Conservation (phyloP, 53 echinoderm and acorn worm species). For the Hippasteria phrygiana region DNA sequence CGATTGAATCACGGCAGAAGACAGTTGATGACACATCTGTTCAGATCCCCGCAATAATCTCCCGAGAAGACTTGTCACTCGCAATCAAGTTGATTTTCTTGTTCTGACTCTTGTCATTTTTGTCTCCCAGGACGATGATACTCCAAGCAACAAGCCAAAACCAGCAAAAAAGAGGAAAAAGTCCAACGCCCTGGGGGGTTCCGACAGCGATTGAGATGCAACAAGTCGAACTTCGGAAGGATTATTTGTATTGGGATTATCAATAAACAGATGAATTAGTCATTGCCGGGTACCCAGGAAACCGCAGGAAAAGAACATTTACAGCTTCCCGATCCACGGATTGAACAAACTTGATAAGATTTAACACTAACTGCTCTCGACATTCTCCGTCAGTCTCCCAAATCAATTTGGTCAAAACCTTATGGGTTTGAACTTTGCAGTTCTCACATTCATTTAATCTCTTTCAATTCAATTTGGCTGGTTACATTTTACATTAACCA, state of each 20-base stretch:
- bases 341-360: neutral
- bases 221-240: neutral
- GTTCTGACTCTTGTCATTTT: neutral
- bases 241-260: constrained; percentile 12
- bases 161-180: constrained; percentile 94
- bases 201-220: constrained; percentile 88
- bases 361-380: neutral
- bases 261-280: constrained; percentile 8
- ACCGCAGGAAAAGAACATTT: neutral
- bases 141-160: constrained; percentile 78
- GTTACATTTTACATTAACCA: neutral
- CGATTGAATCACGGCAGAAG: neutral
- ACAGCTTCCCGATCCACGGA: neutral
- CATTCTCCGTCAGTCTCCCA: neutral
- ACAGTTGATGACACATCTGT: neutral
- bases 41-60: neutral
- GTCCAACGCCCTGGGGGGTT: constrained; percentile 66
- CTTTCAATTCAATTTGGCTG: neutral
- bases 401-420: neutral
- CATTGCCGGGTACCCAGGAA: neutral
- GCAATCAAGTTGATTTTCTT: neutral
- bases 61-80: neutral
- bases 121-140: constrained; percentile 78
- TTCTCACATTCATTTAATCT: neutral
- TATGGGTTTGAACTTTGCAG: neutral